Base-by-base conservation (phyloP, 2,888 invertebrate genomes). In the Agonum fuliginosum region DNA sequence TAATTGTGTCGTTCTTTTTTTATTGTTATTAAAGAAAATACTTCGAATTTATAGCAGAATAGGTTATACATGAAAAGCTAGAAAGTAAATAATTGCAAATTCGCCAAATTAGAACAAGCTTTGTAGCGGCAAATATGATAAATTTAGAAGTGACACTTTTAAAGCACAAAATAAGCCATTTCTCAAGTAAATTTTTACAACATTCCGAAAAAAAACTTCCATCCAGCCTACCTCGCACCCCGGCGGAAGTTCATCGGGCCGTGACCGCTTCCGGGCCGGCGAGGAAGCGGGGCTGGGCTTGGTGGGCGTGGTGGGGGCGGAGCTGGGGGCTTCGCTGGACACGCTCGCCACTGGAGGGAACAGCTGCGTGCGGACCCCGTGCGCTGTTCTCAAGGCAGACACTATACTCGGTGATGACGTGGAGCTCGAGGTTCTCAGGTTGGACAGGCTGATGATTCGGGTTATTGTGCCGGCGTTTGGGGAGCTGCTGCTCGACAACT, bases 251-350 rank as follows among this genome's bases (percentile, higher is more conserved):
- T 87, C 87, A 1, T 83, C 79, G 1, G 88, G 79, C 73, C 88
- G 87, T 6, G 88, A 81, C 43, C 88, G 87, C 80, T 90, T 89
- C 72, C 88, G 87, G 2, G 88, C 84, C 2, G 87, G 86, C n/a
- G 87, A 84, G 46, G 87, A 84, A 14, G 83, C 82, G 24, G 81
- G 81, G 12, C 83, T 81, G 27, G 82, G 78, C 78, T 83, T 62
- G 27, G 12, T 82, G 3, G 81, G 80, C 22, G 80, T 77, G 87
- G 87, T 84, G 46, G 87, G 84, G 17, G 83, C 82, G 24, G 81
- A 81, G 12, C 83, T 81, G 27, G 82, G 78, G n/a, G n/a, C n/a
- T 78, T 83, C 30, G 27, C 8, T 82, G 3, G 81, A 79, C 22
- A 80, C 75, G 43, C 81, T 72, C 14, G 82, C 82, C n/a, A 73